These are phyloP conservation scores for Hirtodrosophila confusa DNA, from an alignment of 2,888 invertebrate genomes.

Conservation along the genomic window DNA sequence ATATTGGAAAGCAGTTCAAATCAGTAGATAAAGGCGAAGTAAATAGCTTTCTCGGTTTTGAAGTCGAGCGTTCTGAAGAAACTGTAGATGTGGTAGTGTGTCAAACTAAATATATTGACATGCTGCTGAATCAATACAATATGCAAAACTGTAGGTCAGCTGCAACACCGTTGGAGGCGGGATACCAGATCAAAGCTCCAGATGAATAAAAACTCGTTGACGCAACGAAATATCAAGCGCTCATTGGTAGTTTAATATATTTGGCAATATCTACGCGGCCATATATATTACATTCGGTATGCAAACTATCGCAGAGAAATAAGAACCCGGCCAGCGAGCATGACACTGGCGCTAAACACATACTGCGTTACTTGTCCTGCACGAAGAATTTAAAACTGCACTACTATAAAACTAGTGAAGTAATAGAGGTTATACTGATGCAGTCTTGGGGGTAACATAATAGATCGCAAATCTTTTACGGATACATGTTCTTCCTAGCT, in stretches of 20 bases:
- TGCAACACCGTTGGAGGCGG: slow-evolving; percentile 7
- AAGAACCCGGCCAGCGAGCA: no score
- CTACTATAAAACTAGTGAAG: no score
- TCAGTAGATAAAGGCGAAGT: slow-evolving; percentile 3
- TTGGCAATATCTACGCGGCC: background rate
- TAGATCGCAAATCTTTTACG: no score
- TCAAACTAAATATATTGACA: slow-evolving; percentile 3
- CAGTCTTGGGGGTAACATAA: no score
- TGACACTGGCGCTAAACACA: no score
- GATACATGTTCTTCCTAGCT: no score
- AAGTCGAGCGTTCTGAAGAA: background rate
- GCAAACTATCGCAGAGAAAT: no score
- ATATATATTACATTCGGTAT: no score
- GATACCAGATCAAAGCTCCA: slow-evolving; percentile 2
- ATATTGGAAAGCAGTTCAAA: background rate
- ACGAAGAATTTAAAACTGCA: no score
- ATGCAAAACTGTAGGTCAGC: slow-evolving; percentile 9
- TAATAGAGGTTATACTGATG: no score
- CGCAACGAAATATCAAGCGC: slow-evolving; percentile 2
- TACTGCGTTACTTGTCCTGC: no score
- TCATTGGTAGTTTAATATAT: slow-evolving; percentile 13
- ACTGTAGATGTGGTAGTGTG: slow-evolving; percentile 5
- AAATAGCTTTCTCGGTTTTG: background rate
- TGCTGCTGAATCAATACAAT: slow-evolving; percentile 4
- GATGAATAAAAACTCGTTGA: background rate